Evolutionary conservation across 1,140 invertebrate species (phyloP), one percentile per base, ranked within the genome.

Genomic region (Hypsibius dujardini): DNA sequence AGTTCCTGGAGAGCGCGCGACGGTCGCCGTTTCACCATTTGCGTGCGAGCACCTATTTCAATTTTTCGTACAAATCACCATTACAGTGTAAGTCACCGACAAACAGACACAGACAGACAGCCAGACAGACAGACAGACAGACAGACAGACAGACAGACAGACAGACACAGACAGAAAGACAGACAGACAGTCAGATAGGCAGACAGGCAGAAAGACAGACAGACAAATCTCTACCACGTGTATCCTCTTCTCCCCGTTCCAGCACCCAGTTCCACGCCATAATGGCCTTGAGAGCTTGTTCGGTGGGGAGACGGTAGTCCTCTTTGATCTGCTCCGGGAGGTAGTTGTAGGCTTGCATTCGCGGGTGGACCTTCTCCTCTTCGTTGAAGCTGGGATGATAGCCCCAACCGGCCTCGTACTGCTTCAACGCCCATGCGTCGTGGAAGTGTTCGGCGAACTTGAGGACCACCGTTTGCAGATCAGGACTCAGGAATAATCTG

Each of bases 371-470:
- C 78, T 94, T 94, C 71, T 89, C 87, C 1, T 83, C 81, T 75
- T 94, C 90, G 2, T 89, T 92, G 84, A 90, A 95, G 1, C 85
- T 83, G 45, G 94, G 91, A 0, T 90, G 93, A 77, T 90, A 91
- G 1, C 85, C 85, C 95, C 95, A 99, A 46, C 90, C 87, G 76
- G 92, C 90, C 78, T 97, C 93, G 62, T 67, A 67, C 62, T 67
- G 7, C 72, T 78, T 78, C 67, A 79, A 72, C 45, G 92, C 92
- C 96, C 96, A 99, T 69, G 92, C 92, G 79, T 98, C 95, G 78
- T 98, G 95, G 78, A 94, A 98, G 80, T 99, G 95, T 78, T 99
- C 95, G 1, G 93, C 93, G 83, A 98, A 99, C 78, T 96, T 94
- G 77, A 91, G 87, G 0, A 95, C 88, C 72, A 98, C 88, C 59